Evolutionary conservation across 2,113 vertebrate species (phyloP).

Genomic region (Hippoglossus stenolepis): DNA sequence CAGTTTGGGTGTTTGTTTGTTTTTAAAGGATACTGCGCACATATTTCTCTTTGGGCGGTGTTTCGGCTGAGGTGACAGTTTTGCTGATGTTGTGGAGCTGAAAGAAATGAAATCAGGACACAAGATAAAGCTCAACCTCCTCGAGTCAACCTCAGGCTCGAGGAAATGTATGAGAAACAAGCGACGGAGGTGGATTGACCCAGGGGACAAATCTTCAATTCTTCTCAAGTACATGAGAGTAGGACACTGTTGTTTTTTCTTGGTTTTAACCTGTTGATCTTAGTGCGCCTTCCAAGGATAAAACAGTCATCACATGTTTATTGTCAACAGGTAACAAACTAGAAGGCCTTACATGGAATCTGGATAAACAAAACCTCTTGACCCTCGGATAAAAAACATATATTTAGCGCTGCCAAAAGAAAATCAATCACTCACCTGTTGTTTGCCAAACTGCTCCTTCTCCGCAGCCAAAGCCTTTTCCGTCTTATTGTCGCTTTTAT

Average conservation of each 20-base stretch:
- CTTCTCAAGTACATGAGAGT: not conserved
- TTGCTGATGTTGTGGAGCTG: constrained; percentile 97
- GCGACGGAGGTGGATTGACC: not conserved
- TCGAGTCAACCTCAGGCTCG: not conserved
- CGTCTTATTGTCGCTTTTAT: constrained; percentile 81
- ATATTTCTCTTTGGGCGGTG: constrained; percentile 94
- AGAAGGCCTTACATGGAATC: too few relatives aligned
- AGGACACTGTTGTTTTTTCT: not conserved
- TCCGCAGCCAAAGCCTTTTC: constrained; percentile 82
- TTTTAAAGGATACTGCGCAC: constrained; percentile 95
- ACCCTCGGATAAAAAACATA: too few relatives aligned
- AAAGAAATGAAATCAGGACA: constrained; percentile 10
- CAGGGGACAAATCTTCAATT: not conserved
- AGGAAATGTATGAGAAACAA: not conserved
- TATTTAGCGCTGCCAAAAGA: not conserved
- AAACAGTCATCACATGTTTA: not conserved
- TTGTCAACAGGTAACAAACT: not conserved
- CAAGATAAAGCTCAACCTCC: not conserved
- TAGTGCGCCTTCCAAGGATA: too few relatives aligned
- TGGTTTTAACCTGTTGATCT: not conserved
- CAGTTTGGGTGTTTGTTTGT: not conserved
- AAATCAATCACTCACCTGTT: constrained; percentile 67
- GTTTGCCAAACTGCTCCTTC: constrained; percentile 82
- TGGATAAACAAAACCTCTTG: not conserved
- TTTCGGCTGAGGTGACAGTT: constrained; percentile 88